phyloP scores from a whole-genome alignment of 2,888 invertebrate genomes.

The Cabera pusaria region DNA sequence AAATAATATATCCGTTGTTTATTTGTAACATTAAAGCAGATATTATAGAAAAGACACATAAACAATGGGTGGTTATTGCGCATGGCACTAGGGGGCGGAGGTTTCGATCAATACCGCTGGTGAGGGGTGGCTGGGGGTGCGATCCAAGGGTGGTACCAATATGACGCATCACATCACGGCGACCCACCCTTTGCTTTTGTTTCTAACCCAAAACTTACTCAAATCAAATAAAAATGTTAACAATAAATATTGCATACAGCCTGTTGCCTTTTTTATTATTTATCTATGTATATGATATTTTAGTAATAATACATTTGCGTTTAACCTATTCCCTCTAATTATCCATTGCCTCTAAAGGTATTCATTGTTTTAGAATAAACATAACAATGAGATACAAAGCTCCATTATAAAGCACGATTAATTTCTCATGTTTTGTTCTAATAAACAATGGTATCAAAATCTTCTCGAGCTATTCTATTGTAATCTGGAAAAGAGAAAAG shows the following conservation, averaged over 20 bases:
- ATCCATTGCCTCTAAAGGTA: not conserved
- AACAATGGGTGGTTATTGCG: conserved; percentile 77
- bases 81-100: conserved; percentile 61
- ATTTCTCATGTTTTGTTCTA: conserved; percentile 11
- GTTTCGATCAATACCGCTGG: conserved; percentile 62
- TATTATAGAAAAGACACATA: conserved; percentile 40
- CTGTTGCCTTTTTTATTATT: too few species aligned
- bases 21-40: too few species aligned
- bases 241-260: too few species aligned
- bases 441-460: conserved; percentile 14
- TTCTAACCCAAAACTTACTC: too few species aligned
- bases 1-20: conserved; percentile 22
- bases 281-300: too few species aligned
- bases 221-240: too few species aligned
- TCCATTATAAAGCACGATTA: too few species aligned
- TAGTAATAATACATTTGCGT: too few species aligned
- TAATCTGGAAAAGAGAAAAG: conserved; percentile 15
- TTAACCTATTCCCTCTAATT: too few species aligned
- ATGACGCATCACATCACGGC: conserved; percentile 73
- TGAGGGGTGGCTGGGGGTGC: conserved; percentile 58
- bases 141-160: conserved; percentile 54
- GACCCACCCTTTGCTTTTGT: conserved; percentile 46
- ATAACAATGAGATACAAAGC: too few species aligned
- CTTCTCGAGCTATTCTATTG: conserved; percentile 17
- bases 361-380: too few species aligned